These are phyloP conservation scores for Lycocorax pyrrhopterus DNA, from an alignment of 2,113 vertebrate genomes.

Conservation along the genomic window DNA sequence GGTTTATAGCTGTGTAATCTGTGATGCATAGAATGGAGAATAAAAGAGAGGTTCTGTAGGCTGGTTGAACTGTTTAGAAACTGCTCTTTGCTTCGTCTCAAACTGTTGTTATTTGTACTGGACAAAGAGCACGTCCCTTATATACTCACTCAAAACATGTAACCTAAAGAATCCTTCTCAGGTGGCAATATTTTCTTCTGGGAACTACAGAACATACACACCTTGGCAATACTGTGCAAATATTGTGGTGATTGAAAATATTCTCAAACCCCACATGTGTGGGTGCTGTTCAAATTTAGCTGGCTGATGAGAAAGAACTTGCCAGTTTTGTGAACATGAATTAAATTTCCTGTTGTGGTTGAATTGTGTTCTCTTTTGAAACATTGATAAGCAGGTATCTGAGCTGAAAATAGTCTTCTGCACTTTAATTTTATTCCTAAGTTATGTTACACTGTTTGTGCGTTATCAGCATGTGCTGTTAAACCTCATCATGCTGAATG, in stretches of 20 bases:
- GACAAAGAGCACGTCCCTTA: background rate
- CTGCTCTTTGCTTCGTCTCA: conserved; percentile 1
- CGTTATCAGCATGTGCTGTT: conserved; percentile 18
- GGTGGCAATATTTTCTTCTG: conserved; percentile 21
- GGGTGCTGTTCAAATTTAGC: background rate
- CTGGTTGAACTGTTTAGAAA: background rate
- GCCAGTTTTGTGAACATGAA: background rate
- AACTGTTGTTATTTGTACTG: conserved; percentile 30
- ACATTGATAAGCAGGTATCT: conserved; percentile 9
- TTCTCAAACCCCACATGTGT: background rate
- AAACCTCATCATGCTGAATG: conserved; percentile 44
- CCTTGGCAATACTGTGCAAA: background rate
- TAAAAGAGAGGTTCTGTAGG: background rate
- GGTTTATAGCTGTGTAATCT: background rate
- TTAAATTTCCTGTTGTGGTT: conserved; percentile 10
- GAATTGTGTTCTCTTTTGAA: conserved; percentile 13
- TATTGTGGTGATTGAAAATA: background rate
- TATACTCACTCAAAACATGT: conserved; percentile 30
- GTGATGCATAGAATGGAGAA: background rate
- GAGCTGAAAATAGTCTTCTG: conserved; percentile 26
- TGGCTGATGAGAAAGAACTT: background rate
- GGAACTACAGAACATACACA: background rate
- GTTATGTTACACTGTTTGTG: conserved; percentile 8
- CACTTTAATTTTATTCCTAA: conserved; percentile 36
- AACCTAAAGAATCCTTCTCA: conserved; percentile 36